Evolutionary conservation across 2,888 invertebrate species (phyloP).

Genomic region (Leucophora obtusa): DNA sequence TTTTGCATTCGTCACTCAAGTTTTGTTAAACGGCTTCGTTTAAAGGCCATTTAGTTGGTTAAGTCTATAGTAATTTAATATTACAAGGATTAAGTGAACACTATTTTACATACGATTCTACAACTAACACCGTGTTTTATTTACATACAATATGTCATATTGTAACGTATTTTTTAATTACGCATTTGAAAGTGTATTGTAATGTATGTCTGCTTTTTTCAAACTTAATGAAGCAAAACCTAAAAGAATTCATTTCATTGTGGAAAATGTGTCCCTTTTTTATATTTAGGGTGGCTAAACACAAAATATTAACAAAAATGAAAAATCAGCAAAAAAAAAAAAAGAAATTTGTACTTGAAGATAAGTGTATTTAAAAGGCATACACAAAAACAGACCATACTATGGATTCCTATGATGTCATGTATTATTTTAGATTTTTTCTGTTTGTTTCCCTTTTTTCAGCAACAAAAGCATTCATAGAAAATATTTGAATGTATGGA

Average conservation of each 20-base stretch:
- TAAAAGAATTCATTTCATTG: background rate
- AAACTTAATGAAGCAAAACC: background rate
- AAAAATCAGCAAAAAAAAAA: conserved; percentile 13
- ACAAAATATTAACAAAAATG: background rate
- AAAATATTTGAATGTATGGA: conserved; percentile 15
- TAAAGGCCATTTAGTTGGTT: conserved; percentile 49
- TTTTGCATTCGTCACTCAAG: conserved; percentile 15
- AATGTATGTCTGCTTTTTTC: background rate
- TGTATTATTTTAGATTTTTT: conserved; percentile 60
- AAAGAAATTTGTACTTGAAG: conserved; percentile 52
- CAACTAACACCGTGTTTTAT: background rate
- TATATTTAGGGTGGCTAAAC: conserved; percentile 39
- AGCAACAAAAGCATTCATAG: conserved; percentile 21
- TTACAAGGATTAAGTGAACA: conserved; percentile 51
- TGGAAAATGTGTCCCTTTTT: conserved; percentile 9
- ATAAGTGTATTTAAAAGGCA: conserved; percentile 35
- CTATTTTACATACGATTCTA: conserved; percentile 12
- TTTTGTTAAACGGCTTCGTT: conserved; percentile 60
- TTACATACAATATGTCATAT: background rate
- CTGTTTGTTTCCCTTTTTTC: conserved; percentile 37
- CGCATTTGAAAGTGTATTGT: conserved; percentile 11
- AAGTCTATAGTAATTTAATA: conserved; percentile 58
- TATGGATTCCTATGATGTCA: conserved; percentile 67
- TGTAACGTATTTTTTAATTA: conserved; percentile 22
- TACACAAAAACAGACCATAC: conserved; percentile 38